Base-by-base conservation (phyloP, 2,113 vertebrate genomes). In the Axis porcinus region DNA sequence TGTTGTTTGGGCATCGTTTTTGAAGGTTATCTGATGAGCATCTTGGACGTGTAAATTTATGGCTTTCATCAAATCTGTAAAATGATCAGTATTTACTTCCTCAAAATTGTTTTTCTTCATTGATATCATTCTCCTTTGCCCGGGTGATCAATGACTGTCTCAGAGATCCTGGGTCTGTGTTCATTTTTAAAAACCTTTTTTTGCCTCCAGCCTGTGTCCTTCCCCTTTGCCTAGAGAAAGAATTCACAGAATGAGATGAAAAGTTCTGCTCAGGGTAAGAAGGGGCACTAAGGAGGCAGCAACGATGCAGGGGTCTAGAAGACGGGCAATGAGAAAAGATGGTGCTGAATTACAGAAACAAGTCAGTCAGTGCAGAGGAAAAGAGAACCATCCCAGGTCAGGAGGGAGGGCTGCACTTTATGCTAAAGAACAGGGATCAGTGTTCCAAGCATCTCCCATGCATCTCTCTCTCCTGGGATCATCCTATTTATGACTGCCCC, bases 401-500 rank as follows among this genome's bases (percentile, higher is more conserved):
- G 7, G 17, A 84, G 36, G 54, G 13, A 62, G 19, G 6, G 23
- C n/a, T 25, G 10, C 15, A 45, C 47, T n/a, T 60, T 10, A 28
- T 6, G 43, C n/a, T 54, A 21, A 60, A 36, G 58, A 36, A 7
- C 0, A 14, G 6, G 0, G 4, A 5, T 45, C 43, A 13, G 58
- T 16, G 43, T 17, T 12, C n/a, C 14, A 27, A 52, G 10, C 30
- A 2, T 7, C 43, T 21, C 36, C 40, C 7, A 16, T 0, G 17
- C 13, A 9, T 10, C 58, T 83, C 14, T 8, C 47, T 47, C 33
- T 33, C 33, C 40, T 1, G 1, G n/a, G 33, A 12, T 7, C 28
- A 0, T 81, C 89, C 47, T 55, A 6, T 2, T 2, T 7, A 15
- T 3, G 19, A 27, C 0, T 2, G 14, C n/a, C 76, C 40, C n/a